These are phyloP conservation scores for Macroglossus sobrinus DNA, from an alignment of 2,113 vertebrate species.

Conservation along the genomic window DNA sequence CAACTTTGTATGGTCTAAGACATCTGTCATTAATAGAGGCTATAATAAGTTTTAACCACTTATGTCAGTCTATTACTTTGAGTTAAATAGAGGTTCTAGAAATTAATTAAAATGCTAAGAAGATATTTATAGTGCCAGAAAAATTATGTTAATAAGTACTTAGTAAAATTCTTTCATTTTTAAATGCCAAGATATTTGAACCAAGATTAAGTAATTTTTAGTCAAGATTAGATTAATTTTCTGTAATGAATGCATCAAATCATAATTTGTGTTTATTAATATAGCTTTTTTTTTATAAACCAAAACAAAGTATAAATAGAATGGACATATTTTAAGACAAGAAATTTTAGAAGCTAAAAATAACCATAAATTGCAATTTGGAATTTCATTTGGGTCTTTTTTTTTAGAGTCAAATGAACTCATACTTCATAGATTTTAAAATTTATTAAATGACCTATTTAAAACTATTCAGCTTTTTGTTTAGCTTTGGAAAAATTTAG, in stretches of 20 bases:
- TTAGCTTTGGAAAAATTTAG: not conserved
- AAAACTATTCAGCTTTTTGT: not conserved
- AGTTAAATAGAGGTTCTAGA: slow-evolving; percentile 21
- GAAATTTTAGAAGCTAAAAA: slow-evolving; percentile 15
- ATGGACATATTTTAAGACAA: not conserved
- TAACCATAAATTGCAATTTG: not conserved
- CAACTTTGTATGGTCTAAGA: not conserved
- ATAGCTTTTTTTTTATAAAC: not conserved
- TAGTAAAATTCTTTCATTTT: slow-evolving; percentile 35
- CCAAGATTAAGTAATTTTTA: slow-evolving; percentile 63
- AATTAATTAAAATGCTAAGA: slow-evolving; percentile 48
- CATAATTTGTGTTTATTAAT: not conserved
- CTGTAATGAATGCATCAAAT: slow-evolving; percentile 48
- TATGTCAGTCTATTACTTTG: not conserved
- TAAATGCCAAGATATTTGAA: slow-evolving; percentile 75
- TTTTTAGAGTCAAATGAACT: not conserved
- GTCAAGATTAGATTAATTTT: slow-evolving; percentile 47
- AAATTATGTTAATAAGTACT: slow-evolving; percentile 48
- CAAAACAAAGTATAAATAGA: not conserved
- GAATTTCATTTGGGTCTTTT: slow-evolving; percentile 14
- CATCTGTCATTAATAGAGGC: not conserved
- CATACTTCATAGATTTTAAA: not conserved
- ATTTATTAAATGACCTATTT: slow-evolving; percentile 13
- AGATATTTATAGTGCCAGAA: not conserved
- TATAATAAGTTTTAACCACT: not conserved